A percentile compares a stretch with the other conserved stretches of the same genome.
Evolutionary conservation across 1,140 invertebrate species (phyloP).

Genomic region (Macrobrachium nipponense): DNA sequence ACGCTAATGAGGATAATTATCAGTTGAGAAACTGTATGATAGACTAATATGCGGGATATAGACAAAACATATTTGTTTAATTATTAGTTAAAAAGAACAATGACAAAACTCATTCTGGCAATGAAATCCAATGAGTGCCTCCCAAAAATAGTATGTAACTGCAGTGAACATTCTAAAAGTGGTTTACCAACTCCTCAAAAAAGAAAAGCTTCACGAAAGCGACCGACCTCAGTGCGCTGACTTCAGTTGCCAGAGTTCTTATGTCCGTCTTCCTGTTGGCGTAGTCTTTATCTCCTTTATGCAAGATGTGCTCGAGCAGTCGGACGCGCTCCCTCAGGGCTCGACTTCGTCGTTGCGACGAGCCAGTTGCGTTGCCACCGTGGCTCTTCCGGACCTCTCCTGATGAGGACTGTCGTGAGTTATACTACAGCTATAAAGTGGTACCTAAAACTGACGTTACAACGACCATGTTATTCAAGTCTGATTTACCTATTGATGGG

Average conservation of each 20-base stretch:
- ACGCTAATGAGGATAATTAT: no score
- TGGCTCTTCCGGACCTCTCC: conserved; percentile 19
- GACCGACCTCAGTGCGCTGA: conserved; percentile 39
- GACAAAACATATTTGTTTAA: no score
- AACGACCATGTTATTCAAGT: no score
- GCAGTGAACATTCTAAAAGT: no score
- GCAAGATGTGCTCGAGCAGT: conserved; percentile 50
- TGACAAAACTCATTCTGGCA: no score
- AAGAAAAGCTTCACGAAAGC: not conserved
- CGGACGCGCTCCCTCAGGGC: conserved; percentile 44
- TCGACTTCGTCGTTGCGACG: conserved; percentile 56
- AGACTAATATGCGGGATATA: no score
- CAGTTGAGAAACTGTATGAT: no score
- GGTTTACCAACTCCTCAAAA: not conserved
- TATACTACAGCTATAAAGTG: not conserved
- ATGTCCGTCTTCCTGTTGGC: conserved; percentile 41
- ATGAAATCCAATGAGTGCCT: no score
- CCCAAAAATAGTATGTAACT: no score
- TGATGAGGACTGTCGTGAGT: not conserved
- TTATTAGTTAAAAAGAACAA: no score
- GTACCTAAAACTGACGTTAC: no score
- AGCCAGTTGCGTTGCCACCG: conserved; percentile 42
- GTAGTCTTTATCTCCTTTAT: conserved; percentile 52
- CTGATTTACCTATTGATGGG: no score
- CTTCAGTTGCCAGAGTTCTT: conserved; percentile 39